phyloP scores from a whole-genome alignment of 2,888 invertebrate genomes.

The Rhagonycha lutea region DNA sequence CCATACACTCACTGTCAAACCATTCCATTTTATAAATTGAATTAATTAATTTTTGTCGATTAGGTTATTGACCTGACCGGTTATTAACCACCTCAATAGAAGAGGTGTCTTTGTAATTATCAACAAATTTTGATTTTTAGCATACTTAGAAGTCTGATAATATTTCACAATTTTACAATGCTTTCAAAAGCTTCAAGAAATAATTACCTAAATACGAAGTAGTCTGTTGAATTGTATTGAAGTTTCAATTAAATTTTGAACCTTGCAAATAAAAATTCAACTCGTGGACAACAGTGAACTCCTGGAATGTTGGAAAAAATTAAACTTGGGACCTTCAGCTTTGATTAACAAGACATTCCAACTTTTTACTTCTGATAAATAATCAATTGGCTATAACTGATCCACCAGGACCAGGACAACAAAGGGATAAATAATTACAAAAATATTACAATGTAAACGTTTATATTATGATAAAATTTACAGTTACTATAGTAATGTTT shows the following conservation, averaged over 20 bases:
- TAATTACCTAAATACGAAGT: constrained; percentile 3
- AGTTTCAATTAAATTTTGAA: constrained; percentile 5
- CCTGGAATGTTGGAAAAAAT: constrained; percentile 6
- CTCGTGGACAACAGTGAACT: too few species aligned
- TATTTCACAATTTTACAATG: too few species aligned
- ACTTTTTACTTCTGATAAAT: constrained; percentile 66
- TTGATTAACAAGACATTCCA: constrained; percentile 69
- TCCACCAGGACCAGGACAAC: constrained; percentile 68
- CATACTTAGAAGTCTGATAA: too few species aligned
- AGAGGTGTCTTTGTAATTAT: too few species aligned
- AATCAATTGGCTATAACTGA: constrained; percentile 68
- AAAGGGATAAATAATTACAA: not conserved
- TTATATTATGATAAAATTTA: not conserved
- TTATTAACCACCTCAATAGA: too few species aligned
- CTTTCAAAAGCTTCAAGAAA: not conserved
- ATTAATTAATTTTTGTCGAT: too few species aligned
- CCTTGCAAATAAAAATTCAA: constrained; percentile 5
- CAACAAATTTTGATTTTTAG: too few species aligned
- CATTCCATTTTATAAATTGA: too few species aligned
- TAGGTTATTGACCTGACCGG: too few species aligned
- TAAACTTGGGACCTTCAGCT: constrained; percentile 57
- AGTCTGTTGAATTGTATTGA: not conserved
- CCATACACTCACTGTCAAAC: too few species aligned
- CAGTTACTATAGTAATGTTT: not conserved
- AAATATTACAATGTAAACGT: not conserved